Evolutionary conservation across 2,113 vertebrate genomes (phyloP), one percentile per base, ranked within the genome.

Genomic region (Oreochromis spilurus): DNA sequence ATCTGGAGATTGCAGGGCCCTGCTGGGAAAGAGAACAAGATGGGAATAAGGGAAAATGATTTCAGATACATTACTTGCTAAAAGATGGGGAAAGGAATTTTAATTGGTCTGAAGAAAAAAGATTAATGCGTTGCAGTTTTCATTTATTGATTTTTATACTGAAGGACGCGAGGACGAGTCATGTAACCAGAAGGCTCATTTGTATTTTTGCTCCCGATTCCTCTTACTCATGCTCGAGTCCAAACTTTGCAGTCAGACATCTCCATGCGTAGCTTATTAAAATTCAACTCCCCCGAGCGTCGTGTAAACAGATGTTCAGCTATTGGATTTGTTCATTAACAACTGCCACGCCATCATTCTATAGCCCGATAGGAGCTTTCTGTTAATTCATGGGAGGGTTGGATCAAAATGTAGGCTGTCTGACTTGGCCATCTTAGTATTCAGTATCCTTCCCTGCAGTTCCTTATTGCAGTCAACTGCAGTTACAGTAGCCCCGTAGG

Each of bases 381-480:
- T 54, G 58, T 55, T 55, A 85, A 85, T 89, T 89, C 84, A 90
- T 70, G 38, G 58, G 78, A 84, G 70, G 21, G 34, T 72, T 87
- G 89, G 62, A 58, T 84, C 62, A 81, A 87, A 89, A 88, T 91
- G 83, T 90, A 24, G 84, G 50, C 79, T 87, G 84, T 87, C 53
- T 92, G 87, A 40, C 83, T 83, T 82, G 84, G 86, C 84, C 87
- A 87, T 62, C 31, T 93, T 91, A 65, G 87, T 87, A 88, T 92
- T 91, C 90, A 79, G 72, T 92, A 67, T 79, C 82, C 53, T 93
- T 91, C 90, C 81, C 90, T 91, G 89, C 82, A 86, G 90, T 85
- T 86, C 57, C 78, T 83, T 90, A 79, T 90, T 88, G 84, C 86
- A 94, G 86, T 84, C 85, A 78, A 70, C 84, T 88, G 84, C 86